phyloP scores from a whole-genome alignment of 2,797 vertebrate species.

The Rousettus madagascariensis region DNA sequence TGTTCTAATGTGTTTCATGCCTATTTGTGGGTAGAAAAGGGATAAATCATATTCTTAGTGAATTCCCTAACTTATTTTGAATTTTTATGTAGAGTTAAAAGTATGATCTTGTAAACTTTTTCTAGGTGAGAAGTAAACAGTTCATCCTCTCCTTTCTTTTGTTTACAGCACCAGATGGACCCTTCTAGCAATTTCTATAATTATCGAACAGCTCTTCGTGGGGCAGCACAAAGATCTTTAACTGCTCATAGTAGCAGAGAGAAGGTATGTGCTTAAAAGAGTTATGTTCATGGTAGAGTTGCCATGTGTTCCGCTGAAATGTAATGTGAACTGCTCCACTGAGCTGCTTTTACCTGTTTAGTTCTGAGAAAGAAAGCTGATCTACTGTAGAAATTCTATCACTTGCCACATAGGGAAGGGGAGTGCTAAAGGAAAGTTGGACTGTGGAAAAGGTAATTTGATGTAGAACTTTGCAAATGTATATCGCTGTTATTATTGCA shows the following conservation, averaged over 20 bases:
- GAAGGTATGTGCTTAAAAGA: slow-evolving; percentile 87
- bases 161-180: slow-evolving; percentile 95
- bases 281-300: neutral
- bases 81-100: neutral
- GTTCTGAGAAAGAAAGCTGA: neutral
- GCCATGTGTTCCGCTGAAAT: neutral
- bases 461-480: neutral
- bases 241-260: slow-evolving; percentile 95
- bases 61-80: neutral
- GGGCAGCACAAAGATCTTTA: slow-evolving; percentile 93
- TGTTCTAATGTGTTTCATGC: neutral
- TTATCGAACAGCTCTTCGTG: slow-evolving; percentile 95
- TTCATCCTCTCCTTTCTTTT: slow-evolving; percentile 9
- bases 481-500: neutral
- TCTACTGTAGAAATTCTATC: neutral
- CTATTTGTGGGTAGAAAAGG: neutral
- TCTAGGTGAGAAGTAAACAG: neutral
- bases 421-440: neutral
- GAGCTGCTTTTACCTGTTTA: neutral
- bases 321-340: too few species aligned
- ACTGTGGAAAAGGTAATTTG: neutral
- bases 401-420: neutral
- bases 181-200: slow-evolving; percentile 98
- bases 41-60: neutral
- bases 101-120: neutral